phyloP scores from a whole-genome alignment of 2,113 vertebrate species.

The Megaceryle torquata region DNA sequence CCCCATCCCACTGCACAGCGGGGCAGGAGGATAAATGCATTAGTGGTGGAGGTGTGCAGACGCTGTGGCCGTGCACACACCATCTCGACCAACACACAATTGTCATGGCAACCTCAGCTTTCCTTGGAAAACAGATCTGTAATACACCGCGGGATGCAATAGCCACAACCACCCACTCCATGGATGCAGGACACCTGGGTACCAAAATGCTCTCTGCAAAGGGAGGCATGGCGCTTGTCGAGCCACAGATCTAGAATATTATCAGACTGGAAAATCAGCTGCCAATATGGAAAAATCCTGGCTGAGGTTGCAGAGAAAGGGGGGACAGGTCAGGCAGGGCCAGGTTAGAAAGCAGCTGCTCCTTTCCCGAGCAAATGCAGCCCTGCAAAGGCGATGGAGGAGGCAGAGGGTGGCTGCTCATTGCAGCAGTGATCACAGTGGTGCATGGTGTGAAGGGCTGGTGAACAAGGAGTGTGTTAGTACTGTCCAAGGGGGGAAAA shows the following conservation, averaged over 20 bases:
- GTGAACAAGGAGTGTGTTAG: fast-evolving
- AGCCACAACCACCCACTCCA: background rate
- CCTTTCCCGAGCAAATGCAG: background rate
- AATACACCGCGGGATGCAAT: background rate
- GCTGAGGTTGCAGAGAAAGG: background rate
- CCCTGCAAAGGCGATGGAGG: background rate
- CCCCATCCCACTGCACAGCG: background rate
- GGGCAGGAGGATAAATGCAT: background rate
- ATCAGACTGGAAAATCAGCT: background rate
- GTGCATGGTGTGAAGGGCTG: fast-evolving
- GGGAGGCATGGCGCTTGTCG: fast-evolving
- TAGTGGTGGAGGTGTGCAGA: background rate
- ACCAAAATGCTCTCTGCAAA: background rate
- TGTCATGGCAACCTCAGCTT: conserved; percentile 36
- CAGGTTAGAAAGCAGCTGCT: background rate
- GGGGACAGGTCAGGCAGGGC: fast-evolving
- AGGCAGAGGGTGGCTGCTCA: background rate
- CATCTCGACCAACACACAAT: background rate
- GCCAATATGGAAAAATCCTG: background rate
- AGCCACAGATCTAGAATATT: background rate
- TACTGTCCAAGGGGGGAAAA: background rate
- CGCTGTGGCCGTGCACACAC: background rate
- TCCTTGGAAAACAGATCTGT: background rate
- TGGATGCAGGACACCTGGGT: background rate
- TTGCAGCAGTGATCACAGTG: background rate